Conservation (phyloP, 2,888 invertebrate species). For the Chalcosyrphus nemorum region DNA sequence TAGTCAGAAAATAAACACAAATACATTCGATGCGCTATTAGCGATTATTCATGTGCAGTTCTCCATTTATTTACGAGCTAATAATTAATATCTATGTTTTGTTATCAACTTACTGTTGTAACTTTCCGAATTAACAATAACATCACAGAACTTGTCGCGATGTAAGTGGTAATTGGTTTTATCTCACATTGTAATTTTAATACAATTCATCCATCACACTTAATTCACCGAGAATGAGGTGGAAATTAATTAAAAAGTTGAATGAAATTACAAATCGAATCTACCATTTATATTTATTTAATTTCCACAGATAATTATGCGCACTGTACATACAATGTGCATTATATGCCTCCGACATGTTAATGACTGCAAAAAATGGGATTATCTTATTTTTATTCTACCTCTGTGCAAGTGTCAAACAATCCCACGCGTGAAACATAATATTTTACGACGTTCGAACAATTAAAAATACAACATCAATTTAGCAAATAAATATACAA, state of each 20-base stretch:
- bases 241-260: slow-evolving; percentile 32
- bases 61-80: no score
- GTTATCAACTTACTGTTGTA: neutral
- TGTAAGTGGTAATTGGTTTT: slow-evolving; percentile 11
- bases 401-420: neutral
- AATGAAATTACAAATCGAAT: slow-evolving; percentile 33
- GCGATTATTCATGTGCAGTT: no score
- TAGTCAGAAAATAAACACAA: no score
- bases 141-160: neutral
- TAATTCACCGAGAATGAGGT: neutral
- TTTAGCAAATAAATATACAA: slow-evolving; percentile 1
- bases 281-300: slow-evolving; percentile 22
- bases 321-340: neutral
- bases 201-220: neutral
- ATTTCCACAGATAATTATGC: slow-evolving; percentile 7
- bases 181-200: slow-evolving; percentile 1
- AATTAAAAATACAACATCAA: slow-evolving; percentile 30
- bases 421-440: slow-evolving; percentile 5
- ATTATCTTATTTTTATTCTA: neutral
- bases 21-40: no score
- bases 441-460: slow-evolving; percentile 1
- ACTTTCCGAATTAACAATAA: neutral
- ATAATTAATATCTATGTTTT: neutral
- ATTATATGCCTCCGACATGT: neutral
- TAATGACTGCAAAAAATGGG: slow-evolving; percentile 13